phyloP scores from a whole-genome alignment of 1,140 invertebrate species.

The Hydropsyche tenuis region DNA sequence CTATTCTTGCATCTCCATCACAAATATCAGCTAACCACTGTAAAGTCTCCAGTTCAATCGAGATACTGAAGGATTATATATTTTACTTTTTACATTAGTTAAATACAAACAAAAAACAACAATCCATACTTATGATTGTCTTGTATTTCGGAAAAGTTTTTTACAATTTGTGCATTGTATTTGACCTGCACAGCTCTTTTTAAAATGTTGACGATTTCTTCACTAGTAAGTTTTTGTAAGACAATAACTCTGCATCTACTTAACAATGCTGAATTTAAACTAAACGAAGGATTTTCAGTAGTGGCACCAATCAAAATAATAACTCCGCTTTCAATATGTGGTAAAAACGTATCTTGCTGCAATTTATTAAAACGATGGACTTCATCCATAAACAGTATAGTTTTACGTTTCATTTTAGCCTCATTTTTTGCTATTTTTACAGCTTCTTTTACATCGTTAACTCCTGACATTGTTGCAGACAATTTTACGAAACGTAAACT shows the following conservation, averaged over 20 bases:
- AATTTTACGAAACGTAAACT: slow-evolving; percentile 74
- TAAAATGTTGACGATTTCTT: slow-evolving; percentile 70
- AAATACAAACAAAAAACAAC: not conserved
- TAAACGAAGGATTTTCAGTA: slow-evolving; percentile 89
- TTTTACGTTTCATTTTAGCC: slow-evolving; percentile 72
- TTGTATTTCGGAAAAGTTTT: slow-evolving; percentile 14
- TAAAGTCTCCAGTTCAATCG: slow-evolving; percentile 70
- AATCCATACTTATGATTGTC: not conserved
- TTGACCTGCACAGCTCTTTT: slow-evolving; percentile 63
- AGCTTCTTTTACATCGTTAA: slow-evolving; percentile 79
- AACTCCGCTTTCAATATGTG: slow-evolving; percentile 81
- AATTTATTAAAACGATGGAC: slow-evolving; percentile 88
- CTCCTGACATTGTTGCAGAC: slow-evolving; percentile 77
- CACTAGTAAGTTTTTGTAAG: slow-evolving; percentile 71
- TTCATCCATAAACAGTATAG: slow-evolving; percentile 87
- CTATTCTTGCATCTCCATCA: slow-evolving; percentile 83
- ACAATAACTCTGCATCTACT: slow-evolving; percentile 80
- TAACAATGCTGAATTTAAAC: slow-evolving; percentile 79
- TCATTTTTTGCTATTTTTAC: slow-evolving; percentile 79
- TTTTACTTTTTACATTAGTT: not conserved
- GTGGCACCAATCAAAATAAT: slow-evolving; percentile 86
- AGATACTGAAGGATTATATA: slow-evolving; percentile 51
- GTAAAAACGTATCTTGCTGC: slow-evolving; percentile 81
- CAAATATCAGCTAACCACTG: slow-evolving; percentile 75
- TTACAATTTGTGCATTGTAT: slow-evolving; percentile 52